These are phyloP conservation scores for Rotaria magnacalcarata DNA, from an alignment of 2,888 invertebrate species.

Conservation along the genomic window DNA sequence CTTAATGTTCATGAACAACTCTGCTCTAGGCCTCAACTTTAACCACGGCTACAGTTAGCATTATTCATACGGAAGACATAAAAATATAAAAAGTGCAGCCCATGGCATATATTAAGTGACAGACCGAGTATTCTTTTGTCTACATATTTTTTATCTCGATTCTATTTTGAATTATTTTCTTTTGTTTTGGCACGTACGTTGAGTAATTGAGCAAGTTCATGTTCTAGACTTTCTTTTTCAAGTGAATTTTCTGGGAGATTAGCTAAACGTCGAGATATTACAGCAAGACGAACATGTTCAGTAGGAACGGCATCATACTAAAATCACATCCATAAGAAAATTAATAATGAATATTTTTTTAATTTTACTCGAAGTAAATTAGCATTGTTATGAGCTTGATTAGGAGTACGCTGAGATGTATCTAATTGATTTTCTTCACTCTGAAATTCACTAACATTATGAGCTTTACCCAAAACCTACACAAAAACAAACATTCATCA, in stretches of 20 bases:
- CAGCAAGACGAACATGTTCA: slow-evolving; percentile 46
- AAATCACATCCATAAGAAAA: not conserved
- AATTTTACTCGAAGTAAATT: slow-evolving; percentile 27
- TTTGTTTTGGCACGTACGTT: slow-evolving; percentile 3
- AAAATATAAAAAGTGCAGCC: too few species aligned
- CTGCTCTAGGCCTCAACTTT: too few species aligned
- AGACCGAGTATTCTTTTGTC: too few species aligned
- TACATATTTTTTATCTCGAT: too few species aligned
- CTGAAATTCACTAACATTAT: slow-evolving; percentile 43
- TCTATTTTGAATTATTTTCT: too few species aligned
- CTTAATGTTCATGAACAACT: too few species aligned
- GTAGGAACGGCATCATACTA: slow-evolving; percentile 46
- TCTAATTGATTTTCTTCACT: not conserved
- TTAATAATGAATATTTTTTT: not conserved
- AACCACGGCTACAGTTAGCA: too few species aligned
- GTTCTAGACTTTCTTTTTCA: slow-evolving; percentile 29
- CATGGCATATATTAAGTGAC: too few species aligned
- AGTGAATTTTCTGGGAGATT: slow-evolving; percentile 5
- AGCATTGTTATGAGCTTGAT: not conserved
- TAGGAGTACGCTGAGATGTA: not conserved
- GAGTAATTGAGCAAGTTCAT: not conserved
- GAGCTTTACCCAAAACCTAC: slow-evolving; percentile 26
- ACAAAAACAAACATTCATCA: too few species aligned
- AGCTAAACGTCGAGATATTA: slow-evolving; percentile 42
- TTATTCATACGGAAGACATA: too few species aligned